Evolutionary conservation across 1,140 invertebrate species (phyloP).

Genomic region (Bombus sibiricus): DNA sequence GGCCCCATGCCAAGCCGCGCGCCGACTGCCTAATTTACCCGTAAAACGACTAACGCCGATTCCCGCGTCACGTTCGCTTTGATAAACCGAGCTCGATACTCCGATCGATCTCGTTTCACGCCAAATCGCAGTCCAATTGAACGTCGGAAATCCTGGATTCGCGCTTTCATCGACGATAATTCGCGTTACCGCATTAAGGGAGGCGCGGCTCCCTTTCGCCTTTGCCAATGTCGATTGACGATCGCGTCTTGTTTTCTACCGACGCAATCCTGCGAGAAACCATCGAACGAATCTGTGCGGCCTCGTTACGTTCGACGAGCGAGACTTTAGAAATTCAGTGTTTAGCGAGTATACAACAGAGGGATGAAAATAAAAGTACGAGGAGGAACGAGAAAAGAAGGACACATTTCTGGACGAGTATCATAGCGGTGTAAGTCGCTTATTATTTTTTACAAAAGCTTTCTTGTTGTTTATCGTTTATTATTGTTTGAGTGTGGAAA

Average conservation of each 20-base stretch:
- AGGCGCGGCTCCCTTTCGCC: not conserved
- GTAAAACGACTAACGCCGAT: conserved; percentile 39
- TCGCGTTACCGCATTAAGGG: not conserved
- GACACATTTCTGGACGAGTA: too few species aligned
- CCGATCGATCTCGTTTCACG: not conserved
- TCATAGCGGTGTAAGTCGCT: too few species aligned
- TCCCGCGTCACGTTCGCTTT: not conserved
- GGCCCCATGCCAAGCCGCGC: conserved; percentile 69
- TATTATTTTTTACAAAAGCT: too few species aligned
- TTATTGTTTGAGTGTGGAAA: too few species aligned
- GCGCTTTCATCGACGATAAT: not conserved
- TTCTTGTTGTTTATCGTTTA: too few species aligned
- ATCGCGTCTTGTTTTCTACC: not conserved
- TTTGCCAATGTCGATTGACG: not conserved
- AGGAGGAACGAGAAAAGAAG: too few species aligned
- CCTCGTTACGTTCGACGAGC: too few species aligned
- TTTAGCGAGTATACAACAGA: too few species aligned
- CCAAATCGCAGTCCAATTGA: not conserved
- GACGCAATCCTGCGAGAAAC: too few species aligned
- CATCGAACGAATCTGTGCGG: too few species aligned
- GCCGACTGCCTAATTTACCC: conserved; percentile 57
- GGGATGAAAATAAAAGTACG: too few species aligned
- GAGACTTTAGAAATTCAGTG: too few species aligned
- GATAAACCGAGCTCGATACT: not conserved
- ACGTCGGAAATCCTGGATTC: not conserved